Evolutionary conservation across 1,140 invertebrate species (phyloP).

Genomic region (Ceratoteleas bidentatus): DNA sequence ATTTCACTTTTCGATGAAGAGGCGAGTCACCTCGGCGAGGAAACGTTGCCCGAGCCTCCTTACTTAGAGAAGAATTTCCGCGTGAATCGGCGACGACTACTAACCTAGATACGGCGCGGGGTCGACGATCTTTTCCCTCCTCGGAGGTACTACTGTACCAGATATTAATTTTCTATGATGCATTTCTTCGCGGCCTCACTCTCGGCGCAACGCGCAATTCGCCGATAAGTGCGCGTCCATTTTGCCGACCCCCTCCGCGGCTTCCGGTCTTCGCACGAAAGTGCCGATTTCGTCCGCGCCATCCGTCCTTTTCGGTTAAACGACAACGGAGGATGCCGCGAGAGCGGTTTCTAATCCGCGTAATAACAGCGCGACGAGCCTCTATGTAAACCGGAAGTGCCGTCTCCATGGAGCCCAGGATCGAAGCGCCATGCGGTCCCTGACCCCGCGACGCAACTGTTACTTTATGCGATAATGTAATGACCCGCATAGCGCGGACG

Average conservation of each 20-base stretch:
- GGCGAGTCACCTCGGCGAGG: conserved; percentile 62
- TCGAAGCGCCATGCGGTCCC: conserved; percentile 69
- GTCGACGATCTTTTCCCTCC: conserved; percentile 80
- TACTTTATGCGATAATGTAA: conserved; percentile 71
- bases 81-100: conserved; percentile 81
- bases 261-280: conserved; percentile 31
- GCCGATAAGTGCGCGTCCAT: conserved; percentile 33
- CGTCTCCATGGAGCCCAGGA: conserved; percentile 74
- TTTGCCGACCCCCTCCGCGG: conserved; percentile 12
- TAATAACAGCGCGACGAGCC: conserved; percentile 68
- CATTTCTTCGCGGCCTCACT: conserved; percentile 62
- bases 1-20: conserved; percentile 76
- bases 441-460: conserved; percentile 70
- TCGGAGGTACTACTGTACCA: conserved; percentile 74
- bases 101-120: conserved; percentile 80
- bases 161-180: conserved; percentile 77
- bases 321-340: conserved; percentile 11
- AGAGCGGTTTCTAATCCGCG: conserved; percentile 72
- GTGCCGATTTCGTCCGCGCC: conserved; percentile 14
- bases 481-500: conserved; percentile 60
- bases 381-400: conserved; percentile 75
- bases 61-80: conserved; percentile 78
- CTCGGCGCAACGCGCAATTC: conserved; percentile 47
- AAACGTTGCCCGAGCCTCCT: conserved; percentile 51
- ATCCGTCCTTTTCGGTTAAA: conserved; percentile 20